Evolutionary conservation across 2,797 vertebrate genomes (phyloP).

Genomic region (Enteromius argenteus): DNA sequence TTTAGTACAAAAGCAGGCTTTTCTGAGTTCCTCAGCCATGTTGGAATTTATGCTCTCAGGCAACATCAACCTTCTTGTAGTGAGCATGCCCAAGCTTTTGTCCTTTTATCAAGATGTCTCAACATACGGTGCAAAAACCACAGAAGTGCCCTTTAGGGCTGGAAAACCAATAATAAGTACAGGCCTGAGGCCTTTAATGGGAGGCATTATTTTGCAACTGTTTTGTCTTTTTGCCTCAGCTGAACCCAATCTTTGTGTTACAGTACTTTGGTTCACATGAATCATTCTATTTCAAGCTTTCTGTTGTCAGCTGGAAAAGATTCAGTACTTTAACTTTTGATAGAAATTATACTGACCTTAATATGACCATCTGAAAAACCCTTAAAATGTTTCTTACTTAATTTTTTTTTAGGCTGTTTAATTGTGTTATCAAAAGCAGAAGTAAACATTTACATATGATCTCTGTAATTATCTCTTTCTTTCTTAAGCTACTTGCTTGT

Average conservation of each 20-base stretch:
- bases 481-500: neutral
- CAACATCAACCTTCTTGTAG: conserved; percentile 34
- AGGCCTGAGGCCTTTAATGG: conserved; percentile 41
- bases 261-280: neutral
- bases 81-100: conserved; percentile 43
- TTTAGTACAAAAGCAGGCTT: conserved; percentile 40
- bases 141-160: conserved; percentile 68
- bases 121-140: conserved; percentile 58
- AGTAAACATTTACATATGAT: neutral
- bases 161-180: conserved; percentile 54
- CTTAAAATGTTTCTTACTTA: neutral
- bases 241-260: neutral
- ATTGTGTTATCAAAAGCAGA: neutral
- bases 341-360: neutral
- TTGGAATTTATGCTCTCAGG: conserved; percentile 48
- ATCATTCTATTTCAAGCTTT: conserved; percentile 8
- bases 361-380: neutral
- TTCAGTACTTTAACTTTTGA: neutral
- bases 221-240: conserved; percentile 33
- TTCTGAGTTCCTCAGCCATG: conserved; percentile 43
- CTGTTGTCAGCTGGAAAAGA: neutral
- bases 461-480: neutral
- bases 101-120: conserved; percentile 62
- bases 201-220: conserved; percentile 24
- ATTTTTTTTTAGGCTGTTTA: too few relatives aligned